Percentiles rank a stretch among this genome's conserved stretches.
These are phyloP conservation scores for Drosophila nr. medialis DNA, from an alignment of 2,888 invertebrate genomes.

Conservation along the genomic window DNA sequence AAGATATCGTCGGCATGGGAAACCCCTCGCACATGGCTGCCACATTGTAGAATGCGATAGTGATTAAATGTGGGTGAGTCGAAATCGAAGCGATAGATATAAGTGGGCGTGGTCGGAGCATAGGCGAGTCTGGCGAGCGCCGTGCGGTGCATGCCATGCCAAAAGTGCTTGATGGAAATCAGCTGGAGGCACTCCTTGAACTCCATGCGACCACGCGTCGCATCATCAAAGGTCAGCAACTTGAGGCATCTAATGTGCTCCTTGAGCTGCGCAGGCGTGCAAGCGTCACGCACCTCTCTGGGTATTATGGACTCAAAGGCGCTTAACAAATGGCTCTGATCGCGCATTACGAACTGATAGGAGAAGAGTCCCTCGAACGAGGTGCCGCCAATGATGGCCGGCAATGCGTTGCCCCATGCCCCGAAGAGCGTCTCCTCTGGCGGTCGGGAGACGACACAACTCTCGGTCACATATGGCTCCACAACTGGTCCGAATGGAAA, in stretches of 20 bases:
- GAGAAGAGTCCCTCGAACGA: slow-evolving; percentile 82
- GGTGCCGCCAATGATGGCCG: slow-evolving; percentile 81
- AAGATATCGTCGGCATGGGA: slow-evolving; percentile 82
- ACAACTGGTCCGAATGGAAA: slow-evolving; percentile 80
- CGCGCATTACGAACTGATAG: slow-evolving; percentile 59
- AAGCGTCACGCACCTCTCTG: slow-evolving; percentile 56
- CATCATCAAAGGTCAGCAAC: slow-evolving; percentile 60
- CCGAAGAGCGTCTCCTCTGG: slow-evolving; percentile 65
- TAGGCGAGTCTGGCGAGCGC: slow-evolving; percentile 67
- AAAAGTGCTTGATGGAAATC: slow-evolving; percentile 75
- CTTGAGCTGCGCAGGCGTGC: slow-evolving; percentile 51
- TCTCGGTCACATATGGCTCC: slow-evolving; percentile 78
- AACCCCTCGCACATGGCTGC: slow-evolving; percentile 70
- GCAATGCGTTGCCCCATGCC: slow-evolving; percentile 82
- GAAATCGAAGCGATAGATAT: slow-evolving; percentile 80
- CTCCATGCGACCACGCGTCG: slow-evolving; percentile 61
- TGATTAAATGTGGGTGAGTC: slow-evolving; percentile 79
- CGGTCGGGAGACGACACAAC: slow-evolving; percentile 73
- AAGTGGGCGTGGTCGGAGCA: slow-evolving; percentile 79
- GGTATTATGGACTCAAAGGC: slow-evolving; percentile 74
- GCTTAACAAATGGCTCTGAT: slow-evolving; percentile 47
- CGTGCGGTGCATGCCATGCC: slow-evolving; percentile 81
- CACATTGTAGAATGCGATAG: slow-evolving; percentile 71
- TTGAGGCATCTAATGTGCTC: slow-evolving; percentile 59
- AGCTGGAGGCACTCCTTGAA: slow-evolving; percentile 62